Conservation (phyloP, 2,113 vertebrate genomes). For the Callaeas wilsoni region DNA sequence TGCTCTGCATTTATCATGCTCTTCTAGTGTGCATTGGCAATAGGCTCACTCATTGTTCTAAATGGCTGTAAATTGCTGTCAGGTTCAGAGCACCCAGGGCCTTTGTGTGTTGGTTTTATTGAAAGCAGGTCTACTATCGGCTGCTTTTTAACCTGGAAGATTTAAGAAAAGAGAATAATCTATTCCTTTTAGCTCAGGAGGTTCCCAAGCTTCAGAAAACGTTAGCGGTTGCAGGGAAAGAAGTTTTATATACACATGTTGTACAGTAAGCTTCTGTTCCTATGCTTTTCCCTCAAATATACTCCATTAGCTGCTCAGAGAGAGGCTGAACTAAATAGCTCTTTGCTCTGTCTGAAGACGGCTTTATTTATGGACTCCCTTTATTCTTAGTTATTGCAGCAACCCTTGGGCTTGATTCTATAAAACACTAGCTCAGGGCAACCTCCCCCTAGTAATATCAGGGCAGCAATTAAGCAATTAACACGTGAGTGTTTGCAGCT, state of each 20-base stretch:
- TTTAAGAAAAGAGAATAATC: background rate
- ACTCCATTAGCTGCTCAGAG: background rate
- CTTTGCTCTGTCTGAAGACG: background rate
- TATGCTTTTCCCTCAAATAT: background rate
- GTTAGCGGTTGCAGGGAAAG: background rate
- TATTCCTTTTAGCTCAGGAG: background rate
- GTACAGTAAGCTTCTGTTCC: background rate
- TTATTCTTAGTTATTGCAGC: background rate
- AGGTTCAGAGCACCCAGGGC: background rate
- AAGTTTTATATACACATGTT: background rate
- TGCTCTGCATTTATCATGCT: background rate
- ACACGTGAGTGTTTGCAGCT: background rate
- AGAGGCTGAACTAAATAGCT: background rate
- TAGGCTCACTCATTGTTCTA: background rate
- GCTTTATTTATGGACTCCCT: background rate
- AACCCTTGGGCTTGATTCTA: background rate
- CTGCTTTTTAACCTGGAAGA: background rate
- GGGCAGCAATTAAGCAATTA: background rate
- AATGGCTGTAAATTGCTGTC: background rate
- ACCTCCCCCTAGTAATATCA: background rate
- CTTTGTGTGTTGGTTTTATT: background rate
- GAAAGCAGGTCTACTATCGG: background rate
- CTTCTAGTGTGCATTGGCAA: background rate
- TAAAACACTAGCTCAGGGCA: background rate
- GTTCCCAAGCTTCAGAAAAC: background rate